Base-by-base conservation (phyloP, 2,888 invertebrate genomes). In the Volucella bombylans region DNA sequence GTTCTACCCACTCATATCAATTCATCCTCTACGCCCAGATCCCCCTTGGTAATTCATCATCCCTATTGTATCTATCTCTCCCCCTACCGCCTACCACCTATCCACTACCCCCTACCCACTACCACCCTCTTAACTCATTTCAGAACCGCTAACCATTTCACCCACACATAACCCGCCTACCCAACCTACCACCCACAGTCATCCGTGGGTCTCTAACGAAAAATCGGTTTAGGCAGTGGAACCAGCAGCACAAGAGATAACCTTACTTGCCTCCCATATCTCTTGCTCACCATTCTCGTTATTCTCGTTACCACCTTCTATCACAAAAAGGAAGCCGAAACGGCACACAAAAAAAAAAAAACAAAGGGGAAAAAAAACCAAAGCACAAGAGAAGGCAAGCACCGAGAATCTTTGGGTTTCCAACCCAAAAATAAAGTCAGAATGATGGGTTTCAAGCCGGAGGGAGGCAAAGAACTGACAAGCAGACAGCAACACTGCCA, bases 1-100 rank as follows among this genome's bases (percentile, higher is more conserved):
- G 43, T 38, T 72, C 41, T 52, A 88, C 89, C 90, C 88, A 89
- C 89, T 88, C 90, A 89, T 90, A 90, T 88, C 90, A 90, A 89
- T 90, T 89, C 90, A 90, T 90, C 90, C 90, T 67, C 81, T 76
- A 85, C 85, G 76, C 85, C 85, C 85, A 68, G 71, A 85, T 85
- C 85, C 76, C 85, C 81, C 67, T 61, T 76, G 81, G 81, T 85
- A 85, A 85, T 85, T 85, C 85, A 69, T 85, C 89, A 87, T 88
- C 86, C 88, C 82, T 62, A 64, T 86, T 87, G 62, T 81, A 64
- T 38, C 39, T 31, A 87, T 87, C 87, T 89, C 87, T 10, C 72
- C 49, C 78, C 86, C 74, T 88, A 86, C 80, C 82, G 86, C 86
- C 80, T 69, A 74, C 73, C 68, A 74, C 81, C 80, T n/a, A n/a